phyloP scores from a whole-genome alignment of 2,888 invertebrate species.

The Parasteatoda lunata region DNA sequence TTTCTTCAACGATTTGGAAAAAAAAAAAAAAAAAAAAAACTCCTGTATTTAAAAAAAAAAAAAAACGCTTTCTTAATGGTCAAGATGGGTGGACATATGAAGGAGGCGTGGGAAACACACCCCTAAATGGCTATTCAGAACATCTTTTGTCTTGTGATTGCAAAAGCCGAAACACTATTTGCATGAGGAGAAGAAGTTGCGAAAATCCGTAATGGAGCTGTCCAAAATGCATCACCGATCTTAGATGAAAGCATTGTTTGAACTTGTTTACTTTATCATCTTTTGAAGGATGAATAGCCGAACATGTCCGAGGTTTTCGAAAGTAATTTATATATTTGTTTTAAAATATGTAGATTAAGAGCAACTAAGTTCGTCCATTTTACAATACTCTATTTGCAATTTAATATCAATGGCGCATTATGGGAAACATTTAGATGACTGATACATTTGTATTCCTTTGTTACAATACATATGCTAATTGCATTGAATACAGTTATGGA shows the following conservation, averaged over 20 bases:
- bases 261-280: not conserved
- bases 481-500: too few relatives aligned
- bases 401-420: too few relatives aligned
- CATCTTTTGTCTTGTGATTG: not conserved
- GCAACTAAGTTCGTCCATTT: too few relatives aligned
- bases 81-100: not conserved
- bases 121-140: not conserved
- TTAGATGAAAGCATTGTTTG: constrained; percentile 2
- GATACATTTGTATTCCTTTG: too few relatives aligned
- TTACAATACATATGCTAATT: too few relatives aligned
- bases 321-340: too few relatives aligned
- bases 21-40: not conserved
- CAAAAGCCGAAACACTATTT: not conserved
- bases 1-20: not conserved
- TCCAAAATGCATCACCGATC: not conserved
- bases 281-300: not conserved
- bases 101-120: not conserved
- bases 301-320: not conserved
- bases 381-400: too few relatives aligned
- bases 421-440: too few relatives aligned
- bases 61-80: not conserved
- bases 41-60: not conserved
- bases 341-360: too few relatives aligned
- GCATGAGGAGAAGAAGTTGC: not conserved
- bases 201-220: not conserved